Conservation (phyloP, 2,888 invertebrate species). For the Cerceris rybyensis region DNA sequence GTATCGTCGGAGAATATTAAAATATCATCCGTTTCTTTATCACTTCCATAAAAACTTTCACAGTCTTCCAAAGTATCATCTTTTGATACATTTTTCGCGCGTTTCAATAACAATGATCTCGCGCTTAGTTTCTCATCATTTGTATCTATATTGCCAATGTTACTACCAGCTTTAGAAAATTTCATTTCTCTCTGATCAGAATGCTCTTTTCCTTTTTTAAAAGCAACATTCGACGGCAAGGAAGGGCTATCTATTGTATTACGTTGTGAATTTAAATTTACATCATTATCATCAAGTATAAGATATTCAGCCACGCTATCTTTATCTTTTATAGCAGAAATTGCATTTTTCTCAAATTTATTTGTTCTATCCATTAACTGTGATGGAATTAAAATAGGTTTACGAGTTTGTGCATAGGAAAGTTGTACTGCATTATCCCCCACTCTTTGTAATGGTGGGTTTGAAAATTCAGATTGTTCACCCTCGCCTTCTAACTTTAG, state of each 20-base stretch:
- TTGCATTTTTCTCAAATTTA: constrained; percentile 68
- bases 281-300: constrained; percentile 78
- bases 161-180: constrained; percentile 70
- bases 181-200: constrained; percentile 77
- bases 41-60: constrained; percentile 85
- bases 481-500: constrained; percentile 63
- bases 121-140: constrained; percentile 41
- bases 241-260: neutral
- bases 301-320: constrained; percentile 77
- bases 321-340: constrained; percentile 72
- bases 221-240: constrained; percentile 8
- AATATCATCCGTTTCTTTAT: constrained; percentile 85
- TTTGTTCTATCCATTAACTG: constrained; percentile 71
- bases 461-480: constrained; percentile 7
- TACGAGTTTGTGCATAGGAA: constrained; percentile 18
- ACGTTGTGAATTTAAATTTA: constrained; percentile 55
- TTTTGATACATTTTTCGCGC: constrained; percentile 54
- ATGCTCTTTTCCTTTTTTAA: constrained; percentile 24
- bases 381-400: constrained; percentile 58
- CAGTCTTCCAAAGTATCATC: constrained; percentile 80
- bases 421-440: constrained; percentile 18
- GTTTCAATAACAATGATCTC: constrained; percentile 55
- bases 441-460: neutral
- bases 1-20: constrained; percentile 86
- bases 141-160: constrained; percentile 63